Conservation (phyloP, 2,888 invertebrate species). For the Drosophila rubida region DNA sequence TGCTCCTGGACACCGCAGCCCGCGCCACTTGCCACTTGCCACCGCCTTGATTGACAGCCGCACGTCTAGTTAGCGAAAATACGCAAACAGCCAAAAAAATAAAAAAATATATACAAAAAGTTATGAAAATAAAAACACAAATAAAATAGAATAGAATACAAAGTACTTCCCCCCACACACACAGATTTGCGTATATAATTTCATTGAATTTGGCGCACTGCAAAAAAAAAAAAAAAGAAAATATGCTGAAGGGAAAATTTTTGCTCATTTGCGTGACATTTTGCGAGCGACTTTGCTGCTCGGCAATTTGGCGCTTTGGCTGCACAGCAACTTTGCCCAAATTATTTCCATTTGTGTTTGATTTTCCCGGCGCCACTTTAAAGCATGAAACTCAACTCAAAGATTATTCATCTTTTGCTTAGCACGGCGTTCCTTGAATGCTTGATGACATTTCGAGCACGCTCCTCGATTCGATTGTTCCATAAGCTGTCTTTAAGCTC, state of each 20-base stretch:
- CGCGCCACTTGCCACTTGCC: constrained; percentile 16
- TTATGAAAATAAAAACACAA: constrained; percentile 24
- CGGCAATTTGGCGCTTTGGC: constrained; percentile 16
- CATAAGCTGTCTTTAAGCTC: constrained; percentile 31
- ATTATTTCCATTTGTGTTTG: constrained; percentile 53
- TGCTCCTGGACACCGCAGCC: constrained; percentile 32
- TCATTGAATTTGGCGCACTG: constrained; percentile 49
- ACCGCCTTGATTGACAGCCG: constrained; percentile 69
- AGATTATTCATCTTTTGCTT: neutral
- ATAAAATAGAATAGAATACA: constrained; percentile 40
- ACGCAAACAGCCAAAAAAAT: constrained; percentile 22
- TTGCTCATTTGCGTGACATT: constrained; percentile 67
- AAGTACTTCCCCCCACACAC: constrained; percentile 10
- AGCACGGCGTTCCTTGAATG: neutral
- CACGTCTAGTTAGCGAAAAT: constrained; percentile 59
- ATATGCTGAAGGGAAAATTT: constrained; percentile 27
- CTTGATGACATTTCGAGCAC: constrained; percentile 5
- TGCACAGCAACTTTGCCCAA: constrained; percentile 49
- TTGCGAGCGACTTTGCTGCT: constrained; percentile 28
- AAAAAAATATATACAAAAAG: constrained; percentile 26
- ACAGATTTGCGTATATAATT: constrained; percentile 61
- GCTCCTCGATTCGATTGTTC: constrained; percentile 6
- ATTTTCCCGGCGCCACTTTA: constrained; percentile 14
- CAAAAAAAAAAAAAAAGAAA: constrained; percentile 9
- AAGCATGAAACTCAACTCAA: neutral